Conservation (phyloP, 2,113 vertebrate genomes). For the Bostrychus sinensis region DNA sequence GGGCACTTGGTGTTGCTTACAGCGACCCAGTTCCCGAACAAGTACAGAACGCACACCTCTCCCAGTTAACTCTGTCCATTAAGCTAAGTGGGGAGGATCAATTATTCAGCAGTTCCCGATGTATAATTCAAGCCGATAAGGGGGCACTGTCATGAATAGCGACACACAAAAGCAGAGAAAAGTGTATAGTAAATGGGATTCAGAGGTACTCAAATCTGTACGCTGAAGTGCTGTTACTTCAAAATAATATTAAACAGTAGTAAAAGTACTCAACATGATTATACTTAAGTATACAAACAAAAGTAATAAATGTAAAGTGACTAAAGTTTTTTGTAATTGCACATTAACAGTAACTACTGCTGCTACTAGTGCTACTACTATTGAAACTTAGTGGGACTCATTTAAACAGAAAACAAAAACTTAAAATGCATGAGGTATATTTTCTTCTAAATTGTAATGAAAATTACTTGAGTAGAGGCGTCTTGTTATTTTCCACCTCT, state of each 20-base stretch:
- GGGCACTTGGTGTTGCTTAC: conserved; percentile 39
- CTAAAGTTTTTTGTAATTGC: too few species aligned
- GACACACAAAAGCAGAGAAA: conserved; percentile 52
- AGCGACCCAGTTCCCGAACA: conserved; percentile 51
- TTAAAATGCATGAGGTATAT: too few species aligned
- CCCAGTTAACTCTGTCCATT: conserved; percentile 75
- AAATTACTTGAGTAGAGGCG: too few species aligned
- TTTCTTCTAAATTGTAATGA: too few species aligned
- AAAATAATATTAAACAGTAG: not conserved
- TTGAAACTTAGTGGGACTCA: too few species aligned
- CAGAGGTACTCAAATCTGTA: not conserved
- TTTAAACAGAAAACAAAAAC: too few species aligned
- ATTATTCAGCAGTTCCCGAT: conserved; percentile 69
- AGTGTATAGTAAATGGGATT: conserved; percentile 21
- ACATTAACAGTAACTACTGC: not conserved
- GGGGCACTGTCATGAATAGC: conserved; percentile 53
- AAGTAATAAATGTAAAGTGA: too few species aligned
- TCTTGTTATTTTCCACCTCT: too few species aligned
- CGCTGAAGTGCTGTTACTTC: not conserved
- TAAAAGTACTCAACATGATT: not conserved
- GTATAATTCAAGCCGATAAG: conserved; percentile 69
- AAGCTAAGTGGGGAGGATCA: conserved; percentile 73
- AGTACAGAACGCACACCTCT: conserved; percentile 41
- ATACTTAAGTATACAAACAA: too few species aligned
- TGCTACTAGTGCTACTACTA: not conserved